Percentiles rank a stretch among this genome's conserved stretches.
phyloP scores from a whole-genome alignment of 2,888 invertebrate species.

The Drosophila rellima region DNA sequence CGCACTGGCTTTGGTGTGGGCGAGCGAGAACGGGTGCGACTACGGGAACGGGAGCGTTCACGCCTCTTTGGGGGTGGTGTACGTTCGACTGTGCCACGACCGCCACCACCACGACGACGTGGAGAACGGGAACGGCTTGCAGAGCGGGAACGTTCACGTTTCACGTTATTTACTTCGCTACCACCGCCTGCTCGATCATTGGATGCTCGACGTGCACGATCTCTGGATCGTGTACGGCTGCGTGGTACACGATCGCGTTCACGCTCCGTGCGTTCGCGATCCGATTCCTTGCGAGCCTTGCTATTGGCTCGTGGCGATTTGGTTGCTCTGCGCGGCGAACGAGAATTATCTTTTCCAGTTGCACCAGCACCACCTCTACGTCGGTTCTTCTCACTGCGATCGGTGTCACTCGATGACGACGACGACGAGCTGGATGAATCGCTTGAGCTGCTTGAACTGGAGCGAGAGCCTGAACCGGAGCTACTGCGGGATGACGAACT shows the following conservation, averaged over 20 bases:
- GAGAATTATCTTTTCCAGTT: constrained; percentile 61
- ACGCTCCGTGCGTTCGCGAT: constrained; percentile 64
- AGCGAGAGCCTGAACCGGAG: constrained; percentile 90
- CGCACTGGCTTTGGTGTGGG: constrained; percentile 96
- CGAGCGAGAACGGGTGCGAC: constrained; percentile 95
- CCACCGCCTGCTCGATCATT: constrained; percentile 48
- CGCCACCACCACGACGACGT: constrained; percentile 88
- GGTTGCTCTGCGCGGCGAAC: constrained; percentile 70
- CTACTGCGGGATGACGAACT: constrained; percentile 92
- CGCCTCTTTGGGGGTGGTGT: constrained; percentile 90
- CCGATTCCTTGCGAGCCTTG: constrained; percentile 71
- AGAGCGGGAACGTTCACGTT: constrained; percentile 77
- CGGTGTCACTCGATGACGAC: constrained; percentile 89
- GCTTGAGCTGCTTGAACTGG: constrained; percentile 90
- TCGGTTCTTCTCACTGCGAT: constrained; percentile 85
- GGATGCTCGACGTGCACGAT: constrained; percentile 70
- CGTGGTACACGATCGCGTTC: constrained; percentile 63
- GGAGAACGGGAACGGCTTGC: constrained; percentile 85
- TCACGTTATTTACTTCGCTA: constrained; percentile 57
- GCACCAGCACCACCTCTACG: constrained; percentile 59
- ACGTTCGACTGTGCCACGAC: constrained; percentile 92
- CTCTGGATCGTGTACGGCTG: constrained; percentile 58
- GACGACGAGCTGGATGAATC: constrained; percentile 88
- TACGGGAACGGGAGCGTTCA: constrained; percentile 91
- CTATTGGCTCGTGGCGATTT: constrained; percentile 72